phyloP scores from a whole-genome alignment of 2,888 invertebrate species.

The Anoncus sp. region DNA sequence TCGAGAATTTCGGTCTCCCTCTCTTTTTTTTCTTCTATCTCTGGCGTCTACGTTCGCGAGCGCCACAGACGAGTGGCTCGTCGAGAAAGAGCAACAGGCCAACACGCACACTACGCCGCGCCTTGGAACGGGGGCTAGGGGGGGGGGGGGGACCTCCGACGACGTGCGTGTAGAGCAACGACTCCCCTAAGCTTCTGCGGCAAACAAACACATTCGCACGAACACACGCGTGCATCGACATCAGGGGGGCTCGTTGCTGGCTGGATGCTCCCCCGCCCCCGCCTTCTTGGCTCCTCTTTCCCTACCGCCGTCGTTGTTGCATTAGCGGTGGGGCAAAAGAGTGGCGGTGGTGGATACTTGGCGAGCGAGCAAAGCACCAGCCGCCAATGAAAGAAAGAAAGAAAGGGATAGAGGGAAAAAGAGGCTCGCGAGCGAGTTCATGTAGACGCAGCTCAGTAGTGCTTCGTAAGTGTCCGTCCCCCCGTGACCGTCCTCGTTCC shows the following conservation, averaged over 20 bases:
- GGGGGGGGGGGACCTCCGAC: conserved; percentile 26
- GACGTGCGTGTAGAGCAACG: conserved; percentile 58
- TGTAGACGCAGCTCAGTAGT: conserved; percentile 49
- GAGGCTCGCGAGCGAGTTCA: conserved; percentile 43
- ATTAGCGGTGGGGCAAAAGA: conserved; percentile 57
- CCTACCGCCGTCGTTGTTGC: conserved; percentile 36
- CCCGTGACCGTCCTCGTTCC: conserved; percentile 61
- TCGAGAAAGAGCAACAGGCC: conserved; percentile 76
- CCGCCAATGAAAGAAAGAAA: conserved; percentile 49
- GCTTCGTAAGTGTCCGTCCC: conserved; percentile 65
- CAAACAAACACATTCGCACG: conserved; percentile 6
- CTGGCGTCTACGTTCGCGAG: conserved; percentile 48
- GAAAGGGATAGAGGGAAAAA: conserved; percentile 30
- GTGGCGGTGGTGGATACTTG: conserved; percentile 45
- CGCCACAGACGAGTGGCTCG: conserved; percentile 64
- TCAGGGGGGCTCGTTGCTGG: conserved; percentile 26
- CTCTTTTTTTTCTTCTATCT: conserved; percentile 27
- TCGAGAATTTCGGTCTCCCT: conserved; percentile 51
- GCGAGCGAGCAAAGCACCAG: conserved; percentile 47
- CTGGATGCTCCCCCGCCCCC: conserved; percentile 52
- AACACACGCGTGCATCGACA: conserved; percentile 33
- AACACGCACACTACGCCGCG: conserved; percentile 69
- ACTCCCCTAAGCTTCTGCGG: conserved; percentile 58
- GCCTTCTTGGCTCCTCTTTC: conserved; percentile 49
- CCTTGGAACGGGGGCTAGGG: conserved; percentile 63